Evolutionary conservation across 2,797 vertebrate genomes (phyloP), one percentile per base, ranked within the genome.

Genomic region (Microhierax caerulescens): DNA sequence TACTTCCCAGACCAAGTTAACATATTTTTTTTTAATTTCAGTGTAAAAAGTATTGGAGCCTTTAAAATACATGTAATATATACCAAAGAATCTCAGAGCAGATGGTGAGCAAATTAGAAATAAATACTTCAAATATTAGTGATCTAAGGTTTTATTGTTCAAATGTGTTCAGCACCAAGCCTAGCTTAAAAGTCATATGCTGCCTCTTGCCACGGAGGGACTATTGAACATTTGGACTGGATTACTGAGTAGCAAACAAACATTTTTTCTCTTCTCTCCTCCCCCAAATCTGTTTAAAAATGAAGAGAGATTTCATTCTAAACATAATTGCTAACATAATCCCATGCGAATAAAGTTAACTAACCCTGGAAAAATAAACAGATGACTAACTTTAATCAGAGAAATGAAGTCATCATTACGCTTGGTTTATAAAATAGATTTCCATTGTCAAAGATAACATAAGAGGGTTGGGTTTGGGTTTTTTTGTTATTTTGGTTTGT

Each of bases 341-440:
- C 98, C 97, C 86, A 98, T 98, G 97, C 98, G 98, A 98, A 98
- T 98, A 95, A 98, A 98, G 98, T 99, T 97, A 99, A 99, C 98
- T 98, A 99, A 99, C 98, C 99, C 98, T 98, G 98, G 97, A 98
- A 98, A 99, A 99, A 99, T 98, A 99, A 99, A 99, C 98, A 99
- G 98, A 98, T 98, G 98, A 98, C 98, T 98, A 98, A 98, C 98
- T 98, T 98, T 98, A 99, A 99, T 98, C 97, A 98, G 98, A 99
- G 98, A 99, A 99, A 99, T 99, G 98, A 99, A 99, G 98, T 99
- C 98, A 99, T 99, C 99, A 99, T 98, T 98, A 98, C 98, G 98
- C 98, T 98, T 98, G 98, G 98, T 98, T 99, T 98, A 98, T 98
- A 99, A 99, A 99, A 98, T 81, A 91, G 95, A 70, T 94, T 97